Conservation (phyloP, 2,888 invertebrate genomes). For the Spodoptera picta region DNA sequence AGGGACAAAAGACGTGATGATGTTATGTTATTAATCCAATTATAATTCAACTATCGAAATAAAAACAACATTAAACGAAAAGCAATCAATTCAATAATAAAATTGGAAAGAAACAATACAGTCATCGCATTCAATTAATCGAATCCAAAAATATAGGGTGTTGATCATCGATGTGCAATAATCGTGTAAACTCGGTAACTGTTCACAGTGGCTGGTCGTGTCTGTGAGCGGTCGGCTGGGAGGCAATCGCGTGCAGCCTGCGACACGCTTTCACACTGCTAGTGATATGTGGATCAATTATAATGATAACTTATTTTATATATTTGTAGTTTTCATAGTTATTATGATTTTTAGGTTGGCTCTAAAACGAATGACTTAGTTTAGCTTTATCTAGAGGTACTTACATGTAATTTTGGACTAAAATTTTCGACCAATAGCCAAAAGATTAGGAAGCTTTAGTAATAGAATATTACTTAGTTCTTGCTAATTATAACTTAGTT, state of each 20-base stretch:
- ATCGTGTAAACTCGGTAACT: constrained; percentile 73
- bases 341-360: too few relatives aligned
- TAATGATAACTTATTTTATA: background rate
- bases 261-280: constrained; percentile 51
- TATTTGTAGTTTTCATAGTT: too few relatives aligned
- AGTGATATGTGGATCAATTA: constrained; percentile 53
- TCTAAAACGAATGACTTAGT: too few relatives aligned
- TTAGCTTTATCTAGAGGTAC: too few relatives aligned
- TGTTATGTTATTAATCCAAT: too few relatives aligned
- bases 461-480: too few relatives aligned
- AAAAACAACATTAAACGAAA: background rate
- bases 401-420: too few relatives aligned
- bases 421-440: too few relatives aligned
- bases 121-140: constrained; percentile 34
- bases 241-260: constrained; percentile 62
- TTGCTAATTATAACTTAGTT: too few relatives aligned
- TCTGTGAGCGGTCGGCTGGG: constrained; percentile 48
- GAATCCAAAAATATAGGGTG: constrained; percentile 54
- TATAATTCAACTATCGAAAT: background rate
- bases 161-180: constrained; percentile 69
- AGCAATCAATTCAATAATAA: background rate
- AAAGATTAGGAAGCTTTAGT: too few relatives aligned
- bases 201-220: constrained; percentile 53
- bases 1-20: too few relatives aligned
- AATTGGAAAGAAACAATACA: constrained; percentile 14